Conservation (phyloP, 2,113 vertebrate genomes). For the Mastomys natalensis region DNA sequence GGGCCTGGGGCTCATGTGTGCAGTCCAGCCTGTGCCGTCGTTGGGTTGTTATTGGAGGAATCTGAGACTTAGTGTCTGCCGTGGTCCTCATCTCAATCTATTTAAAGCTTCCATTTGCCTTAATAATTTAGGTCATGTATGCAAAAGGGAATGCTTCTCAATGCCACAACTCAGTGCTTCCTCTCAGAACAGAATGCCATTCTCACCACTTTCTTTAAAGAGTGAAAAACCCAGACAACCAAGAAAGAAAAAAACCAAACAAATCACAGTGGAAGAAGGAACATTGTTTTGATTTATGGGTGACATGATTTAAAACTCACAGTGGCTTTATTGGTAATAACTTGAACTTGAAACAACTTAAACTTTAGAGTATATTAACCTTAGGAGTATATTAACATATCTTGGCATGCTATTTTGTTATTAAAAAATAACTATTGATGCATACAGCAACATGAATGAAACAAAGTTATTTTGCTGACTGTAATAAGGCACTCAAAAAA, state of each 20-base stretch:
- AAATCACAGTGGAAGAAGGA: not conserved
- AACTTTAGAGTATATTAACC: not conserved
- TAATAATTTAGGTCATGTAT: not conserved
- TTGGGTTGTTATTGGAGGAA: not conserved
- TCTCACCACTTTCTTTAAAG: not conserved
- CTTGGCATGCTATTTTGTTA: not conserved
- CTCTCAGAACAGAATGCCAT: not conserved
- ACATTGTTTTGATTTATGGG: not conserved
- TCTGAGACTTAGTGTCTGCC: not conserved
- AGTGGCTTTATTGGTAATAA: not conserved
- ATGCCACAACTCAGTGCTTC: not conserved
- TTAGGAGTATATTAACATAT: not conserved
- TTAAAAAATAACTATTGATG: not conserved
- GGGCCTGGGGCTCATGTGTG: not conserved
- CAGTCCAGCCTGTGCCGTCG: not conserved
- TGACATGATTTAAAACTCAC: not conserved
- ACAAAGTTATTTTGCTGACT: not conserved
- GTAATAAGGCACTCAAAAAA: not conserved
- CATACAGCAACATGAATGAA: not conserved
- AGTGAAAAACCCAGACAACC: not conserved
- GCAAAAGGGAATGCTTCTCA: not conserved
- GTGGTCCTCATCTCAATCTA: not conserved
- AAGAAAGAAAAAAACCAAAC: not conserved
- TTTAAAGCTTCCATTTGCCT: not conserved
- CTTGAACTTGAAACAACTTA: not conserved